phyloP scores from a whole-genome alignment of 2,113 vertebrate species.

The Montifringilla adamsi region DNA sequence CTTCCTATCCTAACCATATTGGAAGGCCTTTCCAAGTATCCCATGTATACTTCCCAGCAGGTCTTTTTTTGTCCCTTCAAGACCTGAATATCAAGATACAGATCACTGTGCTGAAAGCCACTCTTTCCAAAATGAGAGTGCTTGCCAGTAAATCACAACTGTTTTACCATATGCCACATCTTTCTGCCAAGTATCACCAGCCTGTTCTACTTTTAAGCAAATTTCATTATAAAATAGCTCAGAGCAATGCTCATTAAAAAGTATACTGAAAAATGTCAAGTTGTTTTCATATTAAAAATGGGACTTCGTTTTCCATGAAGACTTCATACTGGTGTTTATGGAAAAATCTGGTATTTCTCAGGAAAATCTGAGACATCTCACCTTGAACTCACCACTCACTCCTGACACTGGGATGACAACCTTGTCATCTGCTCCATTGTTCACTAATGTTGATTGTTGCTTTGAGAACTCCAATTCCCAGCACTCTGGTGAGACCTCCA shows the following conservation, averaged over 20 bases:
- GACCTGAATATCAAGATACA: conserved; percentile 71
- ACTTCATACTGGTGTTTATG: conserved; percentile 51
- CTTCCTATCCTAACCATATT: background rate
- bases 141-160: conserved; percentile 88
- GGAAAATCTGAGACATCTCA: conserved; percentile 39
- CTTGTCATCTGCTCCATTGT: background rate
- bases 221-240: conserved; percentile 91
- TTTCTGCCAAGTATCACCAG: conserved; percentile 88
- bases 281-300: conserved; percentile 75
- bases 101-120: conserved; percentile 75
- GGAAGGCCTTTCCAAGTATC: background rate
- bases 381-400: conserved; percentile 31
- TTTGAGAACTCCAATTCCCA: background rate
- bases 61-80: conserved; percentile 1
- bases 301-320: conserved; percentile 68
- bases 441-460: background rate
- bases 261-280: conserved; percentile 84
- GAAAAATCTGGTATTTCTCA: background rate
- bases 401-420: background rate
- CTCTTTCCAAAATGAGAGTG: conserved; percentile 74
- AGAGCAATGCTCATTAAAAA: conserved; percentile 89
- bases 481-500: background rate
- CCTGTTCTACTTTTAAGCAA: conserved; percentile 87
- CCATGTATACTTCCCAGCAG: background rate
- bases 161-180: conserved; percentile 90